Conservation (phyloP, 2,113 vertebrate species). For the Corythornis madagascariensis region DNA sequence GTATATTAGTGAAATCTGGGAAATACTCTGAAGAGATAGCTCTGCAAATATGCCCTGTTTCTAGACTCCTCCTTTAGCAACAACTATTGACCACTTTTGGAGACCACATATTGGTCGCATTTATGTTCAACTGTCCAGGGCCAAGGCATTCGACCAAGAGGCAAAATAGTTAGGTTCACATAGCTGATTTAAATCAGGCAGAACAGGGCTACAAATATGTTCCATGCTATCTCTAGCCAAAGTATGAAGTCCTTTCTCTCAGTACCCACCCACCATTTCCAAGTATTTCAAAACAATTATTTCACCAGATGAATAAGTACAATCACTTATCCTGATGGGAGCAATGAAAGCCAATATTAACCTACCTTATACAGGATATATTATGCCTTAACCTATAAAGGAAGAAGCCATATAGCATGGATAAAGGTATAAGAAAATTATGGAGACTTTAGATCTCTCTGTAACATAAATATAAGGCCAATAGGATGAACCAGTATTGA, state of each 20-base stretch:
- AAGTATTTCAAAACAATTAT: background rate
- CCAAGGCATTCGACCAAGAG: background rate
- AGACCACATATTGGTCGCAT: background rate
- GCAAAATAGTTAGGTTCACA: background rate
- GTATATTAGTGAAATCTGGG: background rate
- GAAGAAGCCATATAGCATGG: background rate
- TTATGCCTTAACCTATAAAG: background rate
- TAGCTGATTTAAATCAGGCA: background rate
- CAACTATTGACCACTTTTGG: background rate
- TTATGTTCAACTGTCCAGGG: background rate
- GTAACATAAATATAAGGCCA: background rate
- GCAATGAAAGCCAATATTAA: background rate
- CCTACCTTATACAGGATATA: background rate
- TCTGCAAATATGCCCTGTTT: background rate
- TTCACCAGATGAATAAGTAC: background rate
- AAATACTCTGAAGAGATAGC: background rate
- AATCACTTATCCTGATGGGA: background rate
- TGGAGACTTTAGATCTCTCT: background rate
- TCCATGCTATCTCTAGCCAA: background rate
- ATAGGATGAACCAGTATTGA: background rate
- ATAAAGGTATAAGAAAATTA: conserved; percentile 25
- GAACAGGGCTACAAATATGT: background rate
- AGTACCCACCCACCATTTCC: background rate
- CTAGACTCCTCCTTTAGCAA: background rate
- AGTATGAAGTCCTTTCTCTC: background rate